Evolutionary conservation across 2,888 invertebrate genomes (phyloP), one percentile per base, ranked within the genome.

Genomic region (Phalangium opilio): DNA sequence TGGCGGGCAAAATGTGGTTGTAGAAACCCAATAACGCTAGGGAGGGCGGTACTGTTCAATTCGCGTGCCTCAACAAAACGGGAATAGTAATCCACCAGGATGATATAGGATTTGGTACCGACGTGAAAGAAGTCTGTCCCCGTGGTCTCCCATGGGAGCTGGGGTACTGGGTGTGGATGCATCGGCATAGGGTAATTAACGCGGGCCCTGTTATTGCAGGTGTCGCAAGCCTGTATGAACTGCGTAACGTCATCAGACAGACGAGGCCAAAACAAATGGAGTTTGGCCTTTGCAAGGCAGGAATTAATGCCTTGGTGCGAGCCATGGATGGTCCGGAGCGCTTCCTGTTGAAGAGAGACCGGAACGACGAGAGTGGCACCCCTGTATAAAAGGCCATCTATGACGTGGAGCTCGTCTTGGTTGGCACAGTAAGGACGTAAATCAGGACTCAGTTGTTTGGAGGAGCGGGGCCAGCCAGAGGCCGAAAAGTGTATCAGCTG

Each of bases 1-100:
- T 36, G 36, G n/a, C 21, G n/a, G 10, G 47, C 47, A 42, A 40
- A 48, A 20, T 20, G 34, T n/a, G 40, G 33, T 48, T 48, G 43
- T 7, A 43, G 20, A 3, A 41, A 39, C 17, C 20, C 44, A 8
- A 48, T 48, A n/a, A 48, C 42, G n/a, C 42, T 18, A 7, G 35
- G 21, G 15, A 27, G 11, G 15, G 36, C 34, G 20, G 34, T 43
- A 15, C 34, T 10, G 21, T 48, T 32, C n/a, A 43, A 33, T 34
- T 33, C 17, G 20, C 40, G 40, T 14, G 40, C 15, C 15, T 43
- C 44, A 33, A 44, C 34, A 40, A 33, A 48, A 14, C 43, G 43
- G 15, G 42, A 36, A 12, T 42, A 47, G 21, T 47, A 47, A 21
- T 47, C 47, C 12, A 42, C 32, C 3, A 47, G 15, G 20, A 46